phyloP scores from a whole-genome alignment of 2,797 vertebrate genomes.

The Gymnodraco acuticeps region DNA sequence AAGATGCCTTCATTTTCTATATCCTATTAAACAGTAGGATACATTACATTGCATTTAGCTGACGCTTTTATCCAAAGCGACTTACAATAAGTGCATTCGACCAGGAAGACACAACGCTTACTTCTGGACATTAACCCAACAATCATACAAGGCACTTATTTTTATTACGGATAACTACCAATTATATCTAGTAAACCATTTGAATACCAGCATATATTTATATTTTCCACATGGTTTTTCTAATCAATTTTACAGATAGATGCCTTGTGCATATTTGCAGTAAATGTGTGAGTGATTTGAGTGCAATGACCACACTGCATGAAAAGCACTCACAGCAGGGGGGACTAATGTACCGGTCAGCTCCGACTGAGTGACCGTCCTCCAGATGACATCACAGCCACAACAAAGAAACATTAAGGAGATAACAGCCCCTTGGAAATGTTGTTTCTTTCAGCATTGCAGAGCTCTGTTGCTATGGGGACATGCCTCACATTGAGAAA shows the following conservation, averaged over 20 bases:
- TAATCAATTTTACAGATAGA: background rate
- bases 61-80: no score
- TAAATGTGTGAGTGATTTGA: background rate
- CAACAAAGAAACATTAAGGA: slow-evolving; percentile 34
- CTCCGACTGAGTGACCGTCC: slow-evolving; percentile 2
- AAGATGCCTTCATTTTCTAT: background rate
- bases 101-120: background rate
- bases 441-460: slow-evolving; percentile 57
- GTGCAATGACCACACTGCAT: background rate
- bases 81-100: no score
- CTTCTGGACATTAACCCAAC: background rate
- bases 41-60: no score
- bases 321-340: slow-evolving; percentile 32
- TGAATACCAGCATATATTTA: background rate
- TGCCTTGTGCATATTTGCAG: background rate
- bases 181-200: no score
- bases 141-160: background rate
- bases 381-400: slow-evolving; percentile 46
- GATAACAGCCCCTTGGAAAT: slow-evolving; percentile 45
- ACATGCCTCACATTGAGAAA: slow-evolving; percentile 56
- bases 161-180: no score
- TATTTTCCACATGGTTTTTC: background rate
- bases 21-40: background rate
- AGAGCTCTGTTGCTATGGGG: slow-evolving; percentile 78
- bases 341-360: slow-evolving; percentile 33